Evolutionary conservation across 2,113 vertebrate species (phyloP).

Genomic region (Plestiodon gilberti): DNA sequence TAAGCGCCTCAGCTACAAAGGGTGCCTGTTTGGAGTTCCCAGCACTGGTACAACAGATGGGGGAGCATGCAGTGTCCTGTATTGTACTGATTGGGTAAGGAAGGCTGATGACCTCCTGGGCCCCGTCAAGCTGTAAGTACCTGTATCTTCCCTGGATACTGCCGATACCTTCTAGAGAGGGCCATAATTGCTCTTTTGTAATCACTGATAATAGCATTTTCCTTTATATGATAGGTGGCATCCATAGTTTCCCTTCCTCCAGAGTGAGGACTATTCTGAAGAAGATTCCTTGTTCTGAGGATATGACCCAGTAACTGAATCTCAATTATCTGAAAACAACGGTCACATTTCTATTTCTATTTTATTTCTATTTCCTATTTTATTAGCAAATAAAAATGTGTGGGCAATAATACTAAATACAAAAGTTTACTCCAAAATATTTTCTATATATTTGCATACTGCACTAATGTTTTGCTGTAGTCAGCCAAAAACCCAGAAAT

Average conservation of each 20-base stretch:
- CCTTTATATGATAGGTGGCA: neutral
- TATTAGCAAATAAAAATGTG: slow-evolving; percentile 64
- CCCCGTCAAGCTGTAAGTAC: neutral
- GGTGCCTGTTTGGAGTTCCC: neutral
- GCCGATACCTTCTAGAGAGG: neutral
- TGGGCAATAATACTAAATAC: slow-evolving; percentile 65
- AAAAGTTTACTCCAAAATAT: slow-evolving; percentile 48
- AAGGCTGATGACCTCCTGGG: neutral
- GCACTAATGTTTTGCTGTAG: slow-evolving; percentile 27
- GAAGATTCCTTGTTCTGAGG: neutral
- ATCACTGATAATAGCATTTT: neutral
- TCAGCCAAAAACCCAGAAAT: slow-evolving; percentile 58
- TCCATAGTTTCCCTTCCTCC: too few species aligned
- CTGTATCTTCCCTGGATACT: neutral
- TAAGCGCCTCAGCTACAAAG: neutral
- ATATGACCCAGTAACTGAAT: slow-evolving; percentile 38
- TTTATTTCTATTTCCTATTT: too few species aligned
- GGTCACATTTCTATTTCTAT: slow-evolving; percentile 59
- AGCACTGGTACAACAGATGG: neutral
- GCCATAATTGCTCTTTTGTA: neutral
- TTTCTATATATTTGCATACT: slow-evolving; percentile 64
- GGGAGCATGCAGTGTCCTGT: neutral
- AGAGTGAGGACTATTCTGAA: too few species aligned
- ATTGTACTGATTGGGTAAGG: too few species aligned
- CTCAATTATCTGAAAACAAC: slow-evolving; percentile 62